Percentiles rank a stretch among this genome's conserved stretches.
Evolutionary conservation across 1,140 invertebrate species (phyloP).

Genomic region (Heliconius eleuchia): DNA sequence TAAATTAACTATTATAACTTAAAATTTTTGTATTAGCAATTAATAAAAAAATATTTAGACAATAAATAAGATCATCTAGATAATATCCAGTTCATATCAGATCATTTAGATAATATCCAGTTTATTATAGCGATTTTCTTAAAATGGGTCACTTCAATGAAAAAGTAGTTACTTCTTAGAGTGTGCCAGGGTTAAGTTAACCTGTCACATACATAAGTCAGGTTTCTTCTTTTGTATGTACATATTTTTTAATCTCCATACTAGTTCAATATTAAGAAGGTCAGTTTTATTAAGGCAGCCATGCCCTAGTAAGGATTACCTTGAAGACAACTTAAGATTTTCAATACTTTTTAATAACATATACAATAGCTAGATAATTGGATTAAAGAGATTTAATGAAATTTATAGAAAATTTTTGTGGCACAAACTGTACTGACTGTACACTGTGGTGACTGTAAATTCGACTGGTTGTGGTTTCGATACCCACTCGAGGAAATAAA

Average conservation of each 20-base stretch:
- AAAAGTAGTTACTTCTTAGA: neutral
- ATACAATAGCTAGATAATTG: neutral
- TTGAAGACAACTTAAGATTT: neutral
- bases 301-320: constrained; percentile 8
- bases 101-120: too few species aligned
- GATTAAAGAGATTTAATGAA: neutral
- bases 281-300: constrained; percentile 19
- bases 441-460: too few species aligned
- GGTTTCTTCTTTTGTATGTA: constrained; percentile 24
- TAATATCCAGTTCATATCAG: too few species aligned
- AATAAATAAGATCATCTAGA: too few species aligned
- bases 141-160: neutral
- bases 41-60: too few species aligned
- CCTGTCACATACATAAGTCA: constrained; percentile 15
- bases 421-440: too few species aligned
- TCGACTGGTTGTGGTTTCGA: too few species aligned
- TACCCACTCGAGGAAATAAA: too few species aligned
- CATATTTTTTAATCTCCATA: constrained; percentile 21
- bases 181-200: constrained; percentile 5
- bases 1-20: too few species aligned
- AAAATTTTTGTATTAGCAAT: too few species aligned
- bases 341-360: neutral
- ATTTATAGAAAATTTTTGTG: neutral
- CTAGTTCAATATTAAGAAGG: constrained; percentile 13
- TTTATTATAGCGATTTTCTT: too few species aligned